Base-by-base conservation (phyloP, 2,888 invertebrate species). In the Ichneumon xanthorius region DNA sequence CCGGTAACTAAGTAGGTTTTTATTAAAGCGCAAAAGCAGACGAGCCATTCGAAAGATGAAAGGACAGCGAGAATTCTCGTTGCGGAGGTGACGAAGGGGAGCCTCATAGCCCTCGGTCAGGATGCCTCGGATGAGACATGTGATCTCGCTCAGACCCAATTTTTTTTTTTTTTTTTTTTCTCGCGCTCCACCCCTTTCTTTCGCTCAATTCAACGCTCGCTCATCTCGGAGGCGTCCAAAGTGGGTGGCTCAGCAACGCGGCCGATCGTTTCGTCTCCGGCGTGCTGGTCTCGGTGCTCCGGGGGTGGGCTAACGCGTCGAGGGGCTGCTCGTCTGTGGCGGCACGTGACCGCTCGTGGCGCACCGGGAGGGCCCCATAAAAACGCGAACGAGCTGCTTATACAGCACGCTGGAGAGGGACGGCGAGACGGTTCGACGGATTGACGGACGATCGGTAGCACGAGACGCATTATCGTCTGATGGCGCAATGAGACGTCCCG, bases 301-400 rank as follows among this genome's bases (percentile, higher is more conserved):
- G 83, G 84, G 86, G 84, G 86, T 87, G 86, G 85, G 87, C 71
- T 77, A 87, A 88, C 83, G 76, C 85, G 85, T 89, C 72, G 73
- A 73, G 72, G 83, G 77, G 75, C 80, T 70, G 79, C 72, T 71
- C 70, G 79, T 30, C 71, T 55, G 78, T 76, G 7, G 61, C 72
- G 87, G 87, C 93, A 92, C 93, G 93, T 92, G 93, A 90, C 93
- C 88, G 90, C 92, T 91, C 90, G 92, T 92, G 92, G 77, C 92
- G 78, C 85, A 68, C 83, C 72, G 73, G 84, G 85, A 87, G 88
- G 87, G 88, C 82, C 81, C 78, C 82, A 80, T 78, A 87, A 88
- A 87, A 88, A 87, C 75, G 87, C 53, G 85, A 81, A 84, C 85
- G 82, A 80, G 85, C 73, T 73, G 65, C 65, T 50, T 48, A 22